Evolutionary conservation across 2,797 vertebrate species (phyloP).

Genomic region (Amblyraja radiata): DNA sequence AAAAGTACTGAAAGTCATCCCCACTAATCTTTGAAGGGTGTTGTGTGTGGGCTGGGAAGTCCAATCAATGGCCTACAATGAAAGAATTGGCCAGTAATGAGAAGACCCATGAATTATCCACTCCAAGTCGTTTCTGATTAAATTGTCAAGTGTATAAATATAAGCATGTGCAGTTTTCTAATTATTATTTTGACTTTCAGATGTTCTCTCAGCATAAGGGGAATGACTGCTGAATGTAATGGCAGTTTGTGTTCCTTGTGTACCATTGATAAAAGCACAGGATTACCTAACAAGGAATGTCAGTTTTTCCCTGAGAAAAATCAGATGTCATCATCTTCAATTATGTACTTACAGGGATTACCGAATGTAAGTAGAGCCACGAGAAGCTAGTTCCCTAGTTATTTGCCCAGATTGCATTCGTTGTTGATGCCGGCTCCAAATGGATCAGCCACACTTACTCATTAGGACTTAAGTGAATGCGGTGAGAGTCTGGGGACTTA

Average conservation of each 20-base stretch:
- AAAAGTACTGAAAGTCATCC: background rate
- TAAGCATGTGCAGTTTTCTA: too few relatives aligned
- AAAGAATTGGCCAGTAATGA: background rate
- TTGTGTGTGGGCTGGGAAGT: background rate
- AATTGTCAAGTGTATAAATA: background rate
- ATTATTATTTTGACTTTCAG: constrained; percentile 44
- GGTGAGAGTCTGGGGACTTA: too few relatives aligned
- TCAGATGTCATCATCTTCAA: constrained; percentile 51
- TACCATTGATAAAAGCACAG: constrained; percentile 46
- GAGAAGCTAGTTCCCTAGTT: background rate
- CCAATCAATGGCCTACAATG: background rate
- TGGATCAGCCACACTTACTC: too few relatives aligned
- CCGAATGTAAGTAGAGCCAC: constrained; percentile 51
- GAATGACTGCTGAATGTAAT: constrained; percentile 43
- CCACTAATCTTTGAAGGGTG: background rate
- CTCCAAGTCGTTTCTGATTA: background rate
- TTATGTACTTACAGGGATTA: constrained; percentile 57
- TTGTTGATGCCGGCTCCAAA: too few relatives aligned
- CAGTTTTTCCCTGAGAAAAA: constrained; percentile 51
- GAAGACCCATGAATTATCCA: background rate
- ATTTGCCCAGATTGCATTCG: background rate
- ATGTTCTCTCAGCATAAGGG: constrained; percentile 53
- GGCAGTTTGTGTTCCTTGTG: constrained; percentile 49
- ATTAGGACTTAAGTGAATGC: too few relatives aligned
- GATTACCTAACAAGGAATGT: constrained; percentile 51